These are phyloP conservation scores for Hystrix brachyura DNA, from an alignment of 2,113 vertebrate genomes.

Conservation along the genomic window DNA sequence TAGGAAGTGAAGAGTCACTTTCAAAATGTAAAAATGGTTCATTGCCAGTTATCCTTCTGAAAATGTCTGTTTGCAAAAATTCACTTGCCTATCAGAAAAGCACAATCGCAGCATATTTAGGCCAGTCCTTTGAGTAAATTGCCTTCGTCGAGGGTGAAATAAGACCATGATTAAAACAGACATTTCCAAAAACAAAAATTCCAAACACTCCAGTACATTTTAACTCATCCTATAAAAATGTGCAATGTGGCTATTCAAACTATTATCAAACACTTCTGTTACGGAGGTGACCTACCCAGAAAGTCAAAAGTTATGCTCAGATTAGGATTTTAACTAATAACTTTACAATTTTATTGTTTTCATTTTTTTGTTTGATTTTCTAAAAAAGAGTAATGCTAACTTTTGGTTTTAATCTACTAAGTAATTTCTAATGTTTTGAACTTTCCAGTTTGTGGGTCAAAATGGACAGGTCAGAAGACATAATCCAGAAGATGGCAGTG, in stretches of 20 bases:
- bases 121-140: background rate
- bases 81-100: constrained; percentile 63
- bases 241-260: constrained; percentile 57
- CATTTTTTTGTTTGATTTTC: background rate
- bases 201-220: background rate
- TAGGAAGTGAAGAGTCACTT: constrained; percentile 62
- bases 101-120: background rate
- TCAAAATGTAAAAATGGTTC: constrained; percentile 55
- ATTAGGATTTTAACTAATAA: constrained; percentile 59
- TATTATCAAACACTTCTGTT: constrained; percentile 70
- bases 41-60: constrained; percentile 55
- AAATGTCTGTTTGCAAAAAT: constrained; percentile 67
- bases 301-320: constrained; percentile 21
- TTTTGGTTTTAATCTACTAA: constrained; percentile 74
- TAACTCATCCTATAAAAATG: background rate
- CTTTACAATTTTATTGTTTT: constrained; percentile 17
- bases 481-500: constrained; percentile 84
- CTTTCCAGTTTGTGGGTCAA: constrained; percentile 77
- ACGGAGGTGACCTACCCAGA: constrained; percentile 38
- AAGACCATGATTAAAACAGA: constrained; percentile 50
- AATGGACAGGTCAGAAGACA: constrained; percentile 75
- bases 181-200: constrained; percentile 56
- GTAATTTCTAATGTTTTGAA: constrained; percentile 68
- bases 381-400: constrained; percentile 20
- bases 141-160: constrained; percentile 27